Base-by-base conservation (phyloP, 2,888 invertebrate genomes). In the Synanthedon myopaeformis region DNA sequence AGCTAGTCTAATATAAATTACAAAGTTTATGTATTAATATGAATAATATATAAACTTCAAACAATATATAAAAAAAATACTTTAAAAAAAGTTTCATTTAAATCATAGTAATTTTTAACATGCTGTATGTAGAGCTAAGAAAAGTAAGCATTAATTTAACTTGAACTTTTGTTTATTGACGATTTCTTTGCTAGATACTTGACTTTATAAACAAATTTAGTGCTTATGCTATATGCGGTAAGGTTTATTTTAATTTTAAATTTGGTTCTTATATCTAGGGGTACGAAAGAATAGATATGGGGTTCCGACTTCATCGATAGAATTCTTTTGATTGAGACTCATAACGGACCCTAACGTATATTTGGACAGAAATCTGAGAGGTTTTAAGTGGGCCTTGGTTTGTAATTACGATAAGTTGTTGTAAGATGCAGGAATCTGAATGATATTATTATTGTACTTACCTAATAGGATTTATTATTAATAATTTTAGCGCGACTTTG, bases 281-380 rank as follows among this genome's bases (percentile, higher is more conserved):
- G 82, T 70, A 73, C 60, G 60, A 66, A 84, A 84, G 85, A 82
- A 86, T 85, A 86, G 86, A 86, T 82, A 86, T 85, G 79, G 86
- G 84, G 83, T 49, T 76, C 75, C 76, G 70, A 75, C 69, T 79
- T 70, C 59, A 70, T 64, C 68, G 75, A 80, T 80, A 76, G 75
- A 82, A 80, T 82, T 85, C 81, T 78, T 81, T 85, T 79, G 77
- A 81, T 72, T 77, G 70, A 76, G 76, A 69, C 68, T 70, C 76
- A 75, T 83, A 87, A 86, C 85, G 83, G 81, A 79, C 87, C 85
- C 85, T 67, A 87, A 86, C 86, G 87, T 82, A 81, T 84, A 85
- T 85, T 86, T 85, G 85, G 86, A 85, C 84, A 85, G 80, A 80
- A 83, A 84, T 69, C 81, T 70, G 83, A 84, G 85, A 84, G 83